Base-by-base conservation (phyloP, 2,888 invertebrate genomes). In the Carterocephalus palaemon region DNA sequence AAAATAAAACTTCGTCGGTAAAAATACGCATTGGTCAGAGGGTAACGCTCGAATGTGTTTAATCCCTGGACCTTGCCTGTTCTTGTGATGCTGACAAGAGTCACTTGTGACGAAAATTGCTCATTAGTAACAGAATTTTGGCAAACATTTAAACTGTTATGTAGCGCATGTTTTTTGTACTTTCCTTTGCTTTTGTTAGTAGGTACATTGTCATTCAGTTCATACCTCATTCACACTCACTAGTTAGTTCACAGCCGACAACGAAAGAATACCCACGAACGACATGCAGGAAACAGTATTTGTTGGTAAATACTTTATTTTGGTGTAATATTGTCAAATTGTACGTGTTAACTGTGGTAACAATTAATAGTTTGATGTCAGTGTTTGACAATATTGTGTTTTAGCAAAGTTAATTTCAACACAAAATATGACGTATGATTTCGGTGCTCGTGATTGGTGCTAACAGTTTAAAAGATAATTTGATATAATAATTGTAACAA, bases 111-210 rank as follows among this genome's bases (percentile, higher is more conserved):
- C 54, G 58, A 62, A 59, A 58, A 52, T 54, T 56, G 60, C 69
- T 77, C 75, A 75, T 79, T 76, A 75, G 75, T 63, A 56, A 57
- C 59, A 68, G 62, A 59, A 63, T 70, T 75, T 83, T 84, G 81
- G 83, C 83, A 82, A 70, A 65, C 62, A 60, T 64, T 62, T 60
- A 60, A 60, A 57, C 48, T 53, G 62, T 60, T 64, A 54, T 51
- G 52, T 49, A 66, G 57, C 56, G 73, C 70, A 70, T 75, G 70
- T 47, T 5, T 20, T 26, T 61, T 73, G 59, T 75, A 71, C 63
- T 56, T 75, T 60, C 50, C 69, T 46, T 62, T 75, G 45, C 55
- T 75, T 47, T 48, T 43, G 43, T 51, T 47, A 53, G 8, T 2
- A 8, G 2, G 29, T 16, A 16, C 16, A 8, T 4, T 12, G 13